Percentiles rank a stretch among this genome's conserved stretches.
Evolutionary conservation across 2,888 invertebrate genomes (phyloP).

Genomic region (Cyrtodaria siliqua): DNA sequence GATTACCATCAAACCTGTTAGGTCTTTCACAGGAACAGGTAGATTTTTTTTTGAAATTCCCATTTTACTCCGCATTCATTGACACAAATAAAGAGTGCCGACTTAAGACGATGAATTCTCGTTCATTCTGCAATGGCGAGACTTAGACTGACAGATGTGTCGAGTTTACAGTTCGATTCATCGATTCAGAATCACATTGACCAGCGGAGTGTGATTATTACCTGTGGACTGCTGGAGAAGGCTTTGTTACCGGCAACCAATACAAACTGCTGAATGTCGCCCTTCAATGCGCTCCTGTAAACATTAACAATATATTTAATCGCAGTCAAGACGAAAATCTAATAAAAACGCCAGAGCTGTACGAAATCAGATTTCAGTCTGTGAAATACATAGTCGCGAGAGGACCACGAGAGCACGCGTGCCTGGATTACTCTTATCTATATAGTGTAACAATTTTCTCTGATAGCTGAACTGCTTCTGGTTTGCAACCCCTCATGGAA

Average conservation of each 20-base stretch:
- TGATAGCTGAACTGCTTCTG: too few species aligned
- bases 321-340: background rate
- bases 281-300: background rate
- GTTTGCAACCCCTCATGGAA: too few species aligned
- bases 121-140: too few species aligned
- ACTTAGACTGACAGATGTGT: slow-evolving; percentile 1
- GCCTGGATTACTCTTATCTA: background rate
- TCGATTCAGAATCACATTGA: background rate
- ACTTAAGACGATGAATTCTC: too few species aligned
- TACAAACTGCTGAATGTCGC: background rate
- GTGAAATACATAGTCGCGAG: background rate
- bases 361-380: background rate
- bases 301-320: background rate
- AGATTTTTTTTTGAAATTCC: too few species aligned
- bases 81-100: too few species aligned
- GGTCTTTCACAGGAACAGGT: too few species aligned
- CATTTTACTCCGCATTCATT: too few species aligned
- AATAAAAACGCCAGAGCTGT: background rate
- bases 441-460: background rate
- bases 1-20: too few species aligned
- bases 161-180: background rate
- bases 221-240: too few species aligned
- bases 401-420: background rate
- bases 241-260: background rate
- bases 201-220: slow-evolving; percentile 14